Conservation (phyloP, 2,888 invertebrate genomes). For the Ceramica pisi region DNA sequence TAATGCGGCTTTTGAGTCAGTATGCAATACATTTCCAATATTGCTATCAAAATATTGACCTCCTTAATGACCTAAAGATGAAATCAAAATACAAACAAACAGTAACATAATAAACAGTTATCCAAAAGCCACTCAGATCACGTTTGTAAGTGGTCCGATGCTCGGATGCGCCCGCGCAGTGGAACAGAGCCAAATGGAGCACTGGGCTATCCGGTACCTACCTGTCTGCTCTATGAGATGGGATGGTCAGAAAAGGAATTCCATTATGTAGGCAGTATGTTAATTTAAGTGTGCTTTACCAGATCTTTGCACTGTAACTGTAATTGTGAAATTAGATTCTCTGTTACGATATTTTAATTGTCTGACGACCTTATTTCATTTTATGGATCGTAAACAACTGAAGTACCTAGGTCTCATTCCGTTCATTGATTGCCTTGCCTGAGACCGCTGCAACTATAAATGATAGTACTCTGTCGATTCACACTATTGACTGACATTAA, state of each 20-base stretch:
- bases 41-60: neutral
- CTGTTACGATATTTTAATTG: neutral
- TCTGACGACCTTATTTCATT: too few relatives aligned
- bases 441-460: too few relatives aligned
- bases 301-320: neutral
- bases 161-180: conserved; percentile 51
- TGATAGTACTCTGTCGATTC: too few relatives aligned
- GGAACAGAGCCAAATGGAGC: conserved; percentile 67
- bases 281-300: neutral
- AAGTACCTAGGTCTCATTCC: too few relatives aligned
- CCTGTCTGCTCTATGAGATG: conserved; percentile 10
- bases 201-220: conserved; percentile 66
- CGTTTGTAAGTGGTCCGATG: conserved; percentile 56
- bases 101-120: conserved; percentile 58
- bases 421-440: neutral
- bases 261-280: neutral
- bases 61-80: neutral
- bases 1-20: too few relatives aligned
- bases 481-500: too few relatives aligned
- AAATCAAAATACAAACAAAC: conserved; percentile 53
- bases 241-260: conserved; percentile 21
- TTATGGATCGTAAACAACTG: too few relatives aligned
- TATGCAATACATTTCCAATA: neutral
- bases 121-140: conserved; percentile 52
- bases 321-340: neutral